phyloP scores from a whole-genome alignment of 92 coral and sea anemone genomes.

The Porites cylindrica region DNA sequence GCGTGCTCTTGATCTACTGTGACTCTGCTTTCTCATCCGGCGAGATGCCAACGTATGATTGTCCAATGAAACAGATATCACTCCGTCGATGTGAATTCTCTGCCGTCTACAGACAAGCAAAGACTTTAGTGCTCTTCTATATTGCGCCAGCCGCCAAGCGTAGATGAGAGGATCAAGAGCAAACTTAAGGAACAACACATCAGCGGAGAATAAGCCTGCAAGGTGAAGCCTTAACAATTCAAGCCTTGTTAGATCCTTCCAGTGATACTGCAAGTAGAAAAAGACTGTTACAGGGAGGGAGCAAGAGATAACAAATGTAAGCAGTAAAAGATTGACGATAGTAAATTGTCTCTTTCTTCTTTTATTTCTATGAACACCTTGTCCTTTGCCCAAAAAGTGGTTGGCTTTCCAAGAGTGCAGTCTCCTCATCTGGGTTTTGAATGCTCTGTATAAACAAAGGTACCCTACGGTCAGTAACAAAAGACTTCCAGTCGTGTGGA shows the following conservation, averaged over 20 bases:
- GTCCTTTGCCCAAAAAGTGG: not conserved
- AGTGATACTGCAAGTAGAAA: constrained; percentile 2
- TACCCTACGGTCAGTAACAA: constrained; percentile 1
- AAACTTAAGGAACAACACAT: constrained; percentile 64
- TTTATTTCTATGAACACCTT: not conserved
- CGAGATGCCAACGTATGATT: not conserved
- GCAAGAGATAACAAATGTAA: constrained; percentile 20
- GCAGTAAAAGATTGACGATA: constrained; percentile 27
- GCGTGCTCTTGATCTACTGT: no score
- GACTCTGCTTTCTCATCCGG: not conserved
- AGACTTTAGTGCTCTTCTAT: constrained; percentile 55
- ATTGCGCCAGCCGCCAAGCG: constrained; percentile 67
- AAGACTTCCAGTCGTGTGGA: constrained; percentile 33
- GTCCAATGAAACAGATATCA: not conserved
- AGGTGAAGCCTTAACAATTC: not conserved
- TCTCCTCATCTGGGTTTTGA: constrained; percentile 8
- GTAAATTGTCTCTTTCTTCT: constrained; percentile 36
- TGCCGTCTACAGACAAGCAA: constrained; percentile 27
- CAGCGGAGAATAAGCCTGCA: constrained; percentile 25
- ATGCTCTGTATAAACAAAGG: constrained; percentile 24
- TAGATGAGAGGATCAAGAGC: constrained; percentile 75
- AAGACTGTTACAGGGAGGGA: constrained; percentile 20
- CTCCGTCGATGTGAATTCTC: not conserved
- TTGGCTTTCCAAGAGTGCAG: constrained; percentile 5
- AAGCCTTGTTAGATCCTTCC: not conserved